Base-by-base conservation (phyloP, 2,113 vertebrate species). In the Pterocles orientalis region DNA sequence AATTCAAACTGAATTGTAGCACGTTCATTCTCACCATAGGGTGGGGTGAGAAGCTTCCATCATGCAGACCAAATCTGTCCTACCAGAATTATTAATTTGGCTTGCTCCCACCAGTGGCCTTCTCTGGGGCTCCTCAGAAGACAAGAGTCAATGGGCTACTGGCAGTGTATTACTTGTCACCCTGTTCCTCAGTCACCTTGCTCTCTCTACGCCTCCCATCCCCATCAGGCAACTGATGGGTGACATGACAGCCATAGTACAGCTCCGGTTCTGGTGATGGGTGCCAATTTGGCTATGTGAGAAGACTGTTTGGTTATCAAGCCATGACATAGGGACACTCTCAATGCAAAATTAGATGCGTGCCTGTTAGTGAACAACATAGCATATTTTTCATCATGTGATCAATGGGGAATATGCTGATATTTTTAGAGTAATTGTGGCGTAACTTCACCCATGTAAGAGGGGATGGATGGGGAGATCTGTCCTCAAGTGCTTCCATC, bases 311-410 rank as follows among this genome's bases (percentile, higher is more conserved):
- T 57, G 28, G 12, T 45, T 82, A 19, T 51, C 28, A 76, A 72
- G 15, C 39, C 7, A 6, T 41, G 53, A 36, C 39, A 8, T 0
- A 21, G 31, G 34, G 43, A 24, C 15, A 3, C 19, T 69, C 41
- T 54, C 20, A 43, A 5, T 39, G 39, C 41, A 43, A 8, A 28
- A 23, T 29, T 12, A 58, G 14, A 12, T 61, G n/a, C n/a, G n/a
- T 81, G 50, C 50, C 26, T 76, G 19, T 48, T 56, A 21, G 11
- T 14, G 26, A 39, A 53, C 41, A 17, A 20, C 13, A 6, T 3
- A 18, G 12, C 16, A 6, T 2, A 5, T 28, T 50, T 25, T 64
- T 39, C 23, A 36, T 60, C 0, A 0, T 12, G 24, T 28, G 57
- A 56, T 36, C 57, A 26, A 0, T 41, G 18, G 12, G 28, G 77